These are phyloP conservation scores for Pachyrhynchus sulphureomaculatus DNA, from an alignment of 1,140 invertebrate genomes.

Conservation along the genomic window DNA sequence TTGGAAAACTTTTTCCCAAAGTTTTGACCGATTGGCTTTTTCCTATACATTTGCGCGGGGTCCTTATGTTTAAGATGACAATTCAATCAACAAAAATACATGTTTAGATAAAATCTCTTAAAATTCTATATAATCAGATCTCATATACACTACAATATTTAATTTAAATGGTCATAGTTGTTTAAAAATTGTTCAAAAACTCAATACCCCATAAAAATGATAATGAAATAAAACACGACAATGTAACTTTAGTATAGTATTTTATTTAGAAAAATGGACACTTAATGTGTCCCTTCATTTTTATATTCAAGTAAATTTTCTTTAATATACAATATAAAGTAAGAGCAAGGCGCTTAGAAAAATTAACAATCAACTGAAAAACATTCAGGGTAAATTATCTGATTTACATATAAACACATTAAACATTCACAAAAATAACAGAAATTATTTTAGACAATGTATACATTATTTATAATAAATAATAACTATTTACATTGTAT, in stretches of 20 bases:
- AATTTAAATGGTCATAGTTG: no score
- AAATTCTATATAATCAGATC: no score
- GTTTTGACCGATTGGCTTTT: no score
- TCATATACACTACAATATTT: no score
- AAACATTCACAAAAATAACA: constrained; percentile 19
- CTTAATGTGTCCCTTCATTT: constrained; percentile 11
- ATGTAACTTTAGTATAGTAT: constrained; percentile 6
- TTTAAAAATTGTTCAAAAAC: no score
- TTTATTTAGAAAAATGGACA: constrained; percentile 31
- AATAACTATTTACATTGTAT: constrained; percentile 48
- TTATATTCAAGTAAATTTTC: constrained; percentile 9
- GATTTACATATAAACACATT: constrained; percentile 11
- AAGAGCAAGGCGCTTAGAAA: constrained; percentile 25
- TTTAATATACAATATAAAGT: constrained; percentile 20
- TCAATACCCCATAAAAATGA: no score
- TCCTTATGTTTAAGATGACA: no score
- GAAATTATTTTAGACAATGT: constrained; percentile 7
- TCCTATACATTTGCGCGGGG: no score
- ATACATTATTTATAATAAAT: constrained; percentile 16
- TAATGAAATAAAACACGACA: background rate
- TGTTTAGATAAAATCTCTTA: no score
- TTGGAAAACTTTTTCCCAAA: no score
- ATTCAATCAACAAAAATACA: no score
- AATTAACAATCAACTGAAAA: constrained; percentile 8
- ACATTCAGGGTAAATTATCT: constrained; percentile 7